phyloP scores from a whole-genome alignment of 2,888 invertebrate genomes.

The Clanis bilineata region DNA sequence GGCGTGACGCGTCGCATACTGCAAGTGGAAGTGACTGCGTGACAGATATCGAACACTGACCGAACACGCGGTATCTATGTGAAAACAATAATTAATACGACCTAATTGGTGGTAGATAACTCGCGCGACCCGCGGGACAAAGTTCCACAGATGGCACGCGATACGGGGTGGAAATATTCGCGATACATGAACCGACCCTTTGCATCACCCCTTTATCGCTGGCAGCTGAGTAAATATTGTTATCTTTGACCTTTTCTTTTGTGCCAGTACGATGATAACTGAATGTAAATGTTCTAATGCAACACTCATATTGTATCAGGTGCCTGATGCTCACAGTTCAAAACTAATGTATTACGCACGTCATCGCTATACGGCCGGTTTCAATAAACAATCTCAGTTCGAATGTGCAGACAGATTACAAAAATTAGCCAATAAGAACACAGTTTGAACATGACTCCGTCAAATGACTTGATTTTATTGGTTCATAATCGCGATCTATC shows the following conservation, averaged over 20 bases:
- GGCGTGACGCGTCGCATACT: background rate
- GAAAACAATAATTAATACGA: constrained; percentile 62
- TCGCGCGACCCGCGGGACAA: constrained; percentile 40
- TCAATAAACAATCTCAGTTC: too few species aligned
- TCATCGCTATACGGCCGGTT: too few species aligned
- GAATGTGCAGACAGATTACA: too few species aligned
- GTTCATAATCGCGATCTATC: too few species aligned
- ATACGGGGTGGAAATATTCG: constrained; percentile 20
- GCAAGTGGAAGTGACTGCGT: constrained; percentile 44
- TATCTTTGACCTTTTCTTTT: constrained; percentile 1
- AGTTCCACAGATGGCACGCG: constrained; percentile 39
- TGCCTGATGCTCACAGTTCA: too few species aligned
- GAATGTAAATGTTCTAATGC: background rate
- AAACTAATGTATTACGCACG: too few species aligned
- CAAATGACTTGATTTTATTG: too few species aligned
- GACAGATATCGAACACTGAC: constrained; percentile 52
- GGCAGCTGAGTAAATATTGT: background rate
- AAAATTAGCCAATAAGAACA: too few species aligned
- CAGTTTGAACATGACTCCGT: too few species aligned
- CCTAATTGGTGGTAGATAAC: constrained; percentile 65
- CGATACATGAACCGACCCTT: background rate
- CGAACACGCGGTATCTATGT: constrained; percentile 42
- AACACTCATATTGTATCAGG: too few species aligned
- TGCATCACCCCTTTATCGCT: background rate
- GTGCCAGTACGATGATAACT: background rate